Evolutionary conservation across 2,888 invertebrate genomes (phyloP).

Genomic region (Philhelius pedissequus): DNA sequence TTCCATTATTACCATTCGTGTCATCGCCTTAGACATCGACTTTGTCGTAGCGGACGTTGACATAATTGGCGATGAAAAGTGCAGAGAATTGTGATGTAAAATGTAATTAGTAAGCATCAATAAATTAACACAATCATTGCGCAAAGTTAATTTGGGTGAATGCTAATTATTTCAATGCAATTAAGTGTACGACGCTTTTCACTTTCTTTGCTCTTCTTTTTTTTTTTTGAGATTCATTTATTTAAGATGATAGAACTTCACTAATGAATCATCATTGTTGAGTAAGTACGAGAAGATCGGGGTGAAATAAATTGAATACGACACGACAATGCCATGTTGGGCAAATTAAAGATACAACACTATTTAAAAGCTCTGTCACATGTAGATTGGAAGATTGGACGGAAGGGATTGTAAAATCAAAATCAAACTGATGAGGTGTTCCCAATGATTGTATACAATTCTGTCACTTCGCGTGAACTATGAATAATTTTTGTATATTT

Average conservation of each 20-base stretch:
- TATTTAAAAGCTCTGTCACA: background rate
- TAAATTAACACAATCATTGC: constrained; percentile 46
- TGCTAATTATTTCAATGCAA: constrained; percentile 40
- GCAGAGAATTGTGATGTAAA: constrained; percentile 19
- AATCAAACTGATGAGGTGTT: background rate
- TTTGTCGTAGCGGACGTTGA: background rate
- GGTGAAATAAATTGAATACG: background rate
- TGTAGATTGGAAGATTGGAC: background rate
- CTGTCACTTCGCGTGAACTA: background rate
- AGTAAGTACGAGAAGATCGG: background rate
- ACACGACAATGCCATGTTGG: background rate
- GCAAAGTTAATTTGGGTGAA: constrained; percentile 34
- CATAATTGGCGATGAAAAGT: constrained; percentile 29
- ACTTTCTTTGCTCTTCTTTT: background rate
- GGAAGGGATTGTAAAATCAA: background rate
- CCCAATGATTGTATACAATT: background rate
- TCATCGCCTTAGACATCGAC: background rate
- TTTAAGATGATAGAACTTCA: background rate
- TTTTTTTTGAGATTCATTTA: background rate
- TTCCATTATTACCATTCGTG: background rate
- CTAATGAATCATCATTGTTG: background rate
- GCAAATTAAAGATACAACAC: background rate
- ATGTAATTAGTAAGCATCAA: constrained; percentile 41
- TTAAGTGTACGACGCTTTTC: constrained; percentile 15
- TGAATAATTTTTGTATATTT: background rate